Evolutionary conservation across 2,113 vertebrate species (phyloP), one percentile per base, ranked within the genome.

Genomic region (Pelvicachromis taeniatus): DNA sequence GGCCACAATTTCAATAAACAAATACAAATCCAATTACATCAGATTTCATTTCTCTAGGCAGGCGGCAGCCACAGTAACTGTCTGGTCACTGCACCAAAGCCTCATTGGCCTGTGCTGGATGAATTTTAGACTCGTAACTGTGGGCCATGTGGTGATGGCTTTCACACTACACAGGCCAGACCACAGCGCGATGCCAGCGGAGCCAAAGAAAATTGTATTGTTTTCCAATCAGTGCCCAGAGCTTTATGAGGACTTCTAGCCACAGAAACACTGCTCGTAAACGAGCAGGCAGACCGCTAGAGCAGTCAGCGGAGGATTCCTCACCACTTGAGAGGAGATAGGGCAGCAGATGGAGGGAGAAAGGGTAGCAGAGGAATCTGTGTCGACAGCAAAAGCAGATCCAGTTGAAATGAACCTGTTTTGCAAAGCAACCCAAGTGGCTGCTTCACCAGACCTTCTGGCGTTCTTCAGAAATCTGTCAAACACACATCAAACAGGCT

Each of bases 151-250:
- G 80, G 77, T 5, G 16, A 26, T 16, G 3, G 68, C 82, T 78
- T 88, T 86, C 54, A 55, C 87, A 75, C 82, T 50, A 23, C 83
- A 80, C 1, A n/a, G 53, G 26, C 50, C 79, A 83, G 50, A 87
- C 86, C 90, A 42, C 82, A 87, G 29, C 63, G 5, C 11, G 61
- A 75, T 70, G 77, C 82, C 79, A 65, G 80, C 11, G 5, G 4
- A 77, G 91, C 92, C 81, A 94, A 92, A 91, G 84, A 81, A 91
- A 88, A 91, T 9, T 33, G 61, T 80, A 87, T 85, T 89, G 89
- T 93, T 95, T 94, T 85, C 87, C 89, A 90, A 93, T 93, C 88
- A 85, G 53, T 59, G 87, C 65, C 55, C 10, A 80, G 17, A 75
- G 82, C 63, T 93, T 91, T 91, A 85, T 63, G 81, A 87, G 86